A percentile compares a stretch with the other conserved stretches of the same genome.
These are phyloP conservation scores for Xylocampa areola DNA, from an alignment of 2,888 invertebrate genomes.

Conservation along the genomic window DNA sequence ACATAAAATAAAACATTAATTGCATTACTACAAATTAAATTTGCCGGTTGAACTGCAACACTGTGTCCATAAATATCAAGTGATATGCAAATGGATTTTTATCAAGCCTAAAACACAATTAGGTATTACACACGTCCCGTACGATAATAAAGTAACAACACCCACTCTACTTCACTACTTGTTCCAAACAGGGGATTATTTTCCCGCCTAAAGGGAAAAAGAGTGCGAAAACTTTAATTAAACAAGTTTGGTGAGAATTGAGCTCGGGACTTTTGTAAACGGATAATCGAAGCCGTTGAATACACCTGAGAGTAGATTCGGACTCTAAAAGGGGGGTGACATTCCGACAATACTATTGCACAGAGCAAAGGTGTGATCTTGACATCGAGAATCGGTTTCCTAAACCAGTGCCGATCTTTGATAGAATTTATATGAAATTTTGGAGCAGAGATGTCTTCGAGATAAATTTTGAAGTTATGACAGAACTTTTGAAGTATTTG, in stretches of 20 bases:
- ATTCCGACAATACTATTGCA: conserved; percentile 62
- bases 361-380: conserved; percentile 49
- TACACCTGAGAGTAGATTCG: conserved; percentile 81
- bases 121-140: no score
- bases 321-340: conserved; percentile 67
- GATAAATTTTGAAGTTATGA: conserved; percentile 23
- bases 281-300: conserved; percentile 86
- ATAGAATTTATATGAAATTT: conserved; percentile 53
- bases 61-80: no score
- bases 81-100: no score
- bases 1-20: no score
- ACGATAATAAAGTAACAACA: neutral
- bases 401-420: conserved; percentile 36
- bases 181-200: conserved; percentile 83
- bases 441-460: conserved; percentile 28
- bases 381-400: conserved; percentile 52
- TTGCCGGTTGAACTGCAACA: no score
- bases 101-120: no score
- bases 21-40: no score
- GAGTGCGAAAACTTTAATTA: conserved; percentile 90
- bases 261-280: conserved; percentile 86
- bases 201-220: conserved; percentile 88
- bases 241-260: conserved; percentile 88
- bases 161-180: conserved; percentile 61
- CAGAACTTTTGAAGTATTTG: conserved; percentile 40